Base-by-base conservation (phyloP, 2,797 vertebrate species). In the Pangasius macronema region DNA sequence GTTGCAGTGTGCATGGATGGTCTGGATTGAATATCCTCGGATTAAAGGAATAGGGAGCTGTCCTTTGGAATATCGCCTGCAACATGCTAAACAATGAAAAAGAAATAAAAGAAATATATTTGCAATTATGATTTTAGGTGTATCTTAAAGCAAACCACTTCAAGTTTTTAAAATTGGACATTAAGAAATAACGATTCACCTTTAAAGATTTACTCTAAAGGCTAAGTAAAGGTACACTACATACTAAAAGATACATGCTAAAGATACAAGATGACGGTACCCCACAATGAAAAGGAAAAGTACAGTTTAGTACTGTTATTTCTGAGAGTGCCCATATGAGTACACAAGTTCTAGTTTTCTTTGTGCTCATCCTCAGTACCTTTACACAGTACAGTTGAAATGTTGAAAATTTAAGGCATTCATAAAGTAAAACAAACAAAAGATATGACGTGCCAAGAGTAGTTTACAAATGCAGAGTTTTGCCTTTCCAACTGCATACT, bases 11-110 rank as follows among this genome's bases (percentile, higher is more conserved):
- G 57, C 27, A n/a, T 3, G 72, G 1, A 84, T 70, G 33, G 67
- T 68, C 84, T 91, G 91, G 76, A 91, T 90, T 49, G 88, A 87
- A 39, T 86, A 91, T 46, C 91, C 91, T 61, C 33, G 72, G 70
- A 91, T 90, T 16, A 33, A 18, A 0, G 0, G 0, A 53, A 87
- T 84, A 1, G 76, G 76, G 20, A 91, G 13, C 13, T 2, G 8
- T 70, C 22, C 39, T 86, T 82, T 89, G 8, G 83, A 76, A 65
- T 91, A 91, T n/a, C 57, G 87, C 53, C 87, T 88, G 87, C 90
- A 91, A 72, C 90, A 91, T 14, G n/a, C 91, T 91, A 86, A 36
- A 81, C 22, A 84, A 88, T 5, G 36, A 77, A 80, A 20, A 36
- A 68, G 65, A 67, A 63, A 63, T 63, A 24, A 72, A 65, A 36